Conservation (phyloP, 2,888 invertebrate species). For the Alsophila aescularia region DNA sequence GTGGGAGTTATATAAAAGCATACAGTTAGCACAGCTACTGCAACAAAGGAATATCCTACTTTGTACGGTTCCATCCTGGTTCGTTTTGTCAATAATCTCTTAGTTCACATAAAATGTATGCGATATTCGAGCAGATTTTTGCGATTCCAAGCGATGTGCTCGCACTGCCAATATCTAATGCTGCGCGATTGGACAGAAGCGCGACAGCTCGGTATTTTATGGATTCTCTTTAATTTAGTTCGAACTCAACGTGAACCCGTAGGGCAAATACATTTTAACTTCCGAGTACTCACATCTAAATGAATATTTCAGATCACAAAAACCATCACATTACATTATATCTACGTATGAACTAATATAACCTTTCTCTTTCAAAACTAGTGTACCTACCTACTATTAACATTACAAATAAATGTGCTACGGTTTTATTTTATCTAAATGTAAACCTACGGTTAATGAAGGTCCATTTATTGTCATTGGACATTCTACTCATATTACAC, state of each 20-base stretch:
- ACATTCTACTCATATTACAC: slow-evolving; percentile 3
- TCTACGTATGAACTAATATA: too few species aligned
- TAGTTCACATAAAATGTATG: slow-evolving; percentile 31
- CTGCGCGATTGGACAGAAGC: slow-evolving; percentile 5
- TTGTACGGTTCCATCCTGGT: slow-evolving; percentile 1
- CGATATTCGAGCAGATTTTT: slow-evolving; percentile 12
- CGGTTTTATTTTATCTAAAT: not conserved
- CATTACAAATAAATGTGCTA: not conserved
- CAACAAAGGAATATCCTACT: slow-evolving; percentile 10
- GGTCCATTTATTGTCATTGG: not conserved
- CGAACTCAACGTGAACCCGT: not conserved
- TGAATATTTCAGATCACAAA: not conserved
- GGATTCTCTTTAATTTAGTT: slow-evolving; percentile 11
- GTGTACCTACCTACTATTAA: too few species aligned
- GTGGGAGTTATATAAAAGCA: slow-evolving; percentile 4
- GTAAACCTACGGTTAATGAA: slow-evolving; percentile 3
- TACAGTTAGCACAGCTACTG: not conserved
- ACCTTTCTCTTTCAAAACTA: too few species aligned
- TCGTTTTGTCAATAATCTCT: slow-evolving; percentile 29
- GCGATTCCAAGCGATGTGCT: not conserved
- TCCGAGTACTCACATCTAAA: not conserved
- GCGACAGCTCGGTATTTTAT: slow-evolving; percentile 6
- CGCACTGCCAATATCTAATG: slow-evolving; percentile 8
- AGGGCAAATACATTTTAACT: not conserved
- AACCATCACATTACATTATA: too few species aligned